Percentiles rank a stretch among this genome's conserved stretches.
phyloP scores from a whole-genome alignment of 2,113 vertebrate genomes.

The Grantiella picta region DNA sequence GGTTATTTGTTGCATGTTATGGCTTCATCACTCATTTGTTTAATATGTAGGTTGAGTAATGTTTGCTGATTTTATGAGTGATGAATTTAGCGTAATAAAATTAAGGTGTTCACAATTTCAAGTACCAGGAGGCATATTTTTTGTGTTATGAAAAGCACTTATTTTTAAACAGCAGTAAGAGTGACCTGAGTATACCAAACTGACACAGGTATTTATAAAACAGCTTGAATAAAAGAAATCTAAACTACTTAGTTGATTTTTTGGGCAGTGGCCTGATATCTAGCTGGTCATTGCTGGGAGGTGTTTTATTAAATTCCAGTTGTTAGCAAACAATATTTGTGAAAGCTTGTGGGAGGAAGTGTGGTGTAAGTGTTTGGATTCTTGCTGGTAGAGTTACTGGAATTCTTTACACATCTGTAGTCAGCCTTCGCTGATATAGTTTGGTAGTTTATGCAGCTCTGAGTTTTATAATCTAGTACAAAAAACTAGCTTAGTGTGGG shows the following conservation, averaged over 20 bases:
- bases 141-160: background rate
- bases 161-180: background rate
- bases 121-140: background rate
- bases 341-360: background rate
- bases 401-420: slow-evolving; percentile 1
- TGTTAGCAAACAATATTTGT: background rate
- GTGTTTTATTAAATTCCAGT: background rate
- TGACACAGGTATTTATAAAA: background rate
- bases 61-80: background rate
- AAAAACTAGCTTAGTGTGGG: background rate
- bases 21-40: background rate
- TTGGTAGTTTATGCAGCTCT: background rate
- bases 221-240: background rate
- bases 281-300: background rate
- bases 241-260: background rate
- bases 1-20: background rate
- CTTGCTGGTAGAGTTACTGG: background rate
- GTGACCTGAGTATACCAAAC: background rate
- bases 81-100: background rate
- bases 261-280: background rate
- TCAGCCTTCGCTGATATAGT: background rate
- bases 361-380: background rate
- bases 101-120: background rate
- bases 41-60: background rate
- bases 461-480: background rate